Conservation (phyloP, 2,797 vertebrate species). For the Spea hammondii region DNA sequence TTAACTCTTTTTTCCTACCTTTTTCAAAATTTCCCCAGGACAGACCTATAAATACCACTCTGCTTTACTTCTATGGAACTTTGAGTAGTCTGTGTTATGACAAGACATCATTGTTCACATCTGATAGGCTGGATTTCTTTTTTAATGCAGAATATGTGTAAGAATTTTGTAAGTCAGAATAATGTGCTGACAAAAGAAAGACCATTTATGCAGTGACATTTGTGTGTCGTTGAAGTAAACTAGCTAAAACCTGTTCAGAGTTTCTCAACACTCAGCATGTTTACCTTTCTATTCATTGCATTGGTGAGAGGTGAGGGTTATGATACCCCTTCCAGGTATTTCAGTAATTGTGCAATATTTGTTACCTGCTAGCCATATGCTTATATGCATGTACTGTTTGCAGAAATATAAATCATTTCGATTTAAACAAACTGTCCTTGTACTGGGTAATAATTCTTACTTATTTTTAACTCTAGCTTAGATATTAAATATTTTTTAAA, state of each 20-base stretch:
- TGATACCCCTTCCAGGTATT: constrained; percentile 35
- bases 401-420: background rate
- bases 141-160: background rate
- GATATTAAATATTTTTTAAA: too few relatives aligned
- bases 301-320: constrained; percentile 38
- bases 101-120: background rate
- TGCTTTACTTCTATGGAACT: too few relatives aligned
- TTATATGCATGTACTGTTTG: constrained; percentile 29
- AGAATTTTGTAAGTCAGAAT: constrained; percentile 9
- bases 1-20: too few relatives aligned
- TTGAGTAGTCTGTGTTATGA: background rate
- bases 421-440: constrained; percentile 20
- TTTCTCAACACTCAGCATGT: constrained; percentile 28
- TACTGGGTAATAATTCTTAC: background rate
- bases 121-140: background rate
- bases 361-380: constrained; percentile 9
- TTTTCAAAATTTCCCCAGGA: too few relatives aligned
- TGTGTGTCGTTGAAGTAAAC: constrained; percentile 15
- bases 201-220: constrained; percentile 18
- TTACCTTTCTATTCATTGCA: constrained; percentile 28
- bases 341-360: constrained; percentile 23
- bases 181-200: constrained; percentile 5
- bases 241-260: constrained; percentile 25
- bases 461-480: too few relatives aligned
- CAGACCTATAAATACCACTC: too few relatives aligned